Percentiles rank a stretch among this genome's conserved stretches.
These are phyloP conservation scores for Ctenoplectra terminalis DNA, from an alignment of 1,140 invertebrate genomes.

Conservation along the genomic window DNA sequence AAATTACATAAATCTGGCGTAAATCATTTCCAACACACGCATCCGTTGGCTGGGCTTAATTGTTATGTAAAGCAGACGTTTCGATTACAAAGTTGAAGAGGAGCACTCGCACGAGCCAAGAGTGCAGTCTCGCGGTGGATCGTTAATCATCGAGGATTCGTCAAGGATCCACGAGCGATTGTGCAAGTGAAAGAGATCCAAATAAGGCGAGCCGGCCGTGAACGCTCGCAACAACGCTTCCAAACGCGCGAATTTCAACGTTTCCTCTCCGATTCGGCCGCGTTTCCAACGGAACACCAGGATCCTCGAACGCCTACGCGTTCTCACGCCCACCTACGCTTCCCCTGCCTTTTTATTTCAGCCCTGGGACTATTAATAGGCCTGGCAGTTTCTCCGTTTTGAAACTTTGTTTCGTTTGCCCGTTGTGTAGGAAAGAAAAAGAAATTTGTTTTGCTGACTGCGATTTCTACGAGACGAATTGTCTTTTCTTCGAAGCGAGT, in stretches of 20 bases:
- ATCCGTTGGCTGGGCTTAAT: background rate
- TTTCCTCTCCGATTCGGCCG: slow-evolving; percentile 18
- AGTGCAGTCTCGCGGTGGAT: background rate
- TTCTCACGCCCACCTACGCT: slow-evolving; percentile 57
- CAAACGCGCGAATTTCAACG: slow-evolving; percentile 13
- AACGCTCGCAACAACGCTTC: background rate
- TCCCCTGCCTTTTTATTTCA: slow-evolving; percentile 41
- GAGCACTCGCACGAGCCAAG: slow-evolving; percentile 12
- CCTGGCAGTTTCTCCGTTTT: slow-evolving; percentile 4
- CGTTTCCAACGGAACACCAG: slow-evolving; percentile 42
- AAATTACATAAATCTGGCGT: background rate
- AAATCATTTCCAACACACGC: background rate
- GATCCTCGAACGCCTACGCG: slow-evolving; percentile 43
- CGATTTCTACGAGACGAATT: no score
- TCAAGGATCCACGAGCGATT: slow-evolving; percentile 5
- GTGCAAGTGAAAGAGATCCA: slow-evolving; percentile 28
- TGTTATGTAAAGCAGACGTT: slow-evolving; percentile 38
- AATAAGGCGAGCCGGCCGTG: slow-evolving; percentile 24
- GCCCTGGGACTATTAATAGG: slow-evolving; percentile 40
- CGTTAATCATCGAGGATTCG: slow-evolving; percentile 42
- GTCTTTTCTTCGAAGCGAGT: no score
- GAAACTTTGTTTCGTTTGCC: background rate
- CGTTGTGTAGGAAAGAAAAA: no score
- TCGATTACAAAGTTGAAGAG: background rate
- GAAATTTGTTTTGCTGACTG: no score